Evolutionary conservation across 2,888 invertebrate genomes (phyloP).

Genomic region (Machimus rusticus): DNA sequence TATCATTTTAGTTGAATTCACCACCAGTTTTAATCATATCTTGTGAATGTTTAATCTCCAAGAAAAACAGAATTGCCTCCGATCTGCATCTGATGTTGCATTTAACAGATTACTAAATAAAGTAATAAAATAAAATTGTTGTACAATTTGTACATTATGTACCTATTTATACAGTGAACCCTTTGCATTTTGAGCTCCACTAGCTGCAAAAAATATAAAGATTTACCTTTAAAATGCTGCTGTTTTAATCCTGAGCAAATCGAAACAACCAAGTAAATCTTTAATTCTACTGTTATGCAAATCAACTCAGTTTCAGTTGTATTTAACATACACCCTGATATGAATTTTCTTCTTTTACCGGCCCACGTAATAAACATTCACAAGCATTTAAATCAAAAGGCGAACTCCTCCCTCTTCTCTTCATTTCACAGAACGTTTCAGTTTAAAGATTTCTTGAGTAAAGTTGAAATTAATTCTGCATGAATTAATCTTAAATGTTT

Average conservation of each 20-base stretch:
- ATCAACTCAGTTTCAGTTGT: neutral
- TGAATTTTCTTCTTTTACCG: neutral
- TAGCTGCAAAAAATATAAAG: neutral
- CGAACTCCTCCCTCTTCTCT: neutral
- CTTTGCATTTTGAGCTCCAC: neutral
- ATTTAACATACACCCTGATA: neutral
- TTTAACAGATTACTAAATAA: neutral
- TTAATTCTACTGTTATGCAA: neutral
- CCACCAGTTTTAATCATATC: neutral
- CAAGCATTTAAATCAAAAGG: conserved; percentile 3
- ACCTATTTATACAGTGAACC: neutral
- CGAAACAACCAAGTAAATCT: neutral
- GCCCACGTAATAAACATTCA: conserved; percentile 18
- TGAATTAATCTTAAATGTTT: conserved; percentile 38
- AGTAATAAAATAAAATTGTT: neutral
- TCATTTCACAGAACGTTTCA: conserved; percentile 6
- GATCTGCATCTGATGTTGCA: neutral
- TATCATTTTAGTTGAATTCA: neutral
- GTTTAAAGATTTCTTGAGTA: conserved; percentile 22
- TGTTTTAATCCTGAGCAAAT: neutral
- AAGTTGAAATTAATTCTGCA: conserved; percentile 34
- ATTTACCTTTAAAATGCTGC: neutral
- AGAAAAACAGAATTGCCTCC: neutral
- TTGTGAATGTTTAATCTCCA: conserved; percentile 30
- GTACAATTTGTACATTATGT: neutral